Evolutionary conservation across 2,888 invertebrate species (phyloP).

Genomic region (Creontiades dilutus): DNA sequence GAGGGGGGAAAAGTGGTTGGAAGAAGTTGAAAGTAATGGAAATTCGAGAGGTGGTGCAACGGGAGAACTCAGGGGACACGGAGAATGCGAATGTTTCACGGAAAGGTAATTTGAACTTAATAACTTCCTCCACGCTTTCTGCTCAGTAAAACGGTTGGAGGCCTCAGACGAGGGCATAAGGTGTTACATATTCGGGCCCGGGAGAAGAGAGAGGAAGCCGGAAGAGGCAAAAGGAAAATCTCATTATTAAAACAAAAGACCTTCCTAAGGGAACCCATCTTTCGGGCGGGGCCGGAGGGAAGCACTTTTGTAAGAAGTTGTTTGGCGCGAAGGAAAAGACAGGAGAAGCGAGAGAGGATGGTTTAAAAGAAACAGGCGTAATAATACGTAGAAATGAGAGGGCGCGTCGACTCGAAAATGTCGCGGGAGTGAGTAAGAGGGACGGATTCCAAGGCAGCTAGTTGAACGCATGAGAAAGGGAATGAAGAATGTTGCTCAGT

Average conservation of each 20-base stretch:
- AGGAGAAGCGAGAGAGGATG: not conserved
- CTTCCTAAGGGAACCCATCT: slow-evolving; percentile 55
- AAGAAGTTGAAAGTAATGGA: slow-evolving; percentile 57
- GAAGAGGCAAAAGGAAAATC: slow-evolving; percentile 58
- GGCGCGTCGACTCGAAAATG: not conserved
- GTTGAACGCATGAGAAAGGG: not conserved
- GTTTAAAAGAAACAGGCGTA: not conserved
- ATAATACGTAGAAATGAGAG: not conserved
- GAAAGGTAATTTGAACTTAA: slow-evolving; percentile 68
- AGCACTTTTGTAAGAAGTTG: slow-evolving; percentile 65
- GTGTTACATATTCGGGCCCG: slow-evolving; percentile 61
- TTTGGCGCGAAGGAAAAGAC: slow-evolving; percentile 23
- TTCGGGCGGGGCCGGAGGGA: slow-evolving; percentile 30
- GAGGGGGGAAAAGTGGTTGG: slow-evolving; percentile 45
- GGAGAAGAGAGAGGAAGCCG: not conserved
- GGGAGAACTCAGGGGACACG: slow-evolving; percentile 40
- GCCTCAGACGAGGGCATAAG: slow-evolving; percentile 46
- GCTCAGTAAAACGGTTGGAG: slow-evolving; percentile 57
- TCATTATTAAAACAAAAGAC: slow-evolving; percentile 70
- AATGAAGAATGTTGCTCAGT: not conserved
- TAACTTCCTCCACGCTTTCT: slow-evolving; percentile 61
- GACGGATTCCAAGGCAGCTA: not conserved
- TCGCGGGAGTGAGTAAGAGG: not conserved
- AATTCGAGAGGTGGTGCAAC: slow-evolving; percentile 43
- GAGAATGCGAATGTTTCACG: slow-evolving; percentile 65